Base-by-base conservation (phyloP, 1,140 invertebrate species). In the Hycleus cichorii region DNA sequence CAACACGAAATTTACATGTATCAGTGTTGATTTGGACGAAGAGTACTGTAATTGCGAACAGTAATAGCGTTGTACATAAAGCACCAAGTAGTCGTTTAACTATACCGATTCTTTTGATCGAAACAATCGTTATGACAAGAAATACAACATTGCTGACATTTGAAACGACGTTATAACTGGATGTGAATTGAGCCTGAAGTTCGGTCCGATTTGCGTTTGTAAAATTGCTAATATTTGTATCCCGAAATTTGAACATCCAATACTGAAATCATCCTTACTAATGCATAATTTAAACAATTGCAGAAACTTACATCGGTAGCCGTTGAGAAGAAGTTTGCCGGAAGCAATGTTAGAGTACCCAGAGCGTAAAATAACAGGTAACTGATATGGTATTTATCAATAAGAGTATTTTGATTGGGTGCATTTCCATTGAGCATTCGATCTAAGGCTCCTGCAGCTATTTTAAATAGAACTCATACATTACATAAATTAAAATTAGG, bases 221-320 rank as follows among this genome's bases (percentile, higher is more conserved):
- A 5, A 27, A 25, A 38, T 45, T 45, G n/a, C 42, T 32, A 9
- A 3, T 32, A 9, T 32, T 32, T 32, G 43, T 43, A 43, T 53
- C 43, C 3, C 51, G 40, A 26, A 53, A 53, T 46, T 53, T 53
- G 27, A 32, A 53, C 51, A 53, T 53, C 51, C 51, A 53, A 25
- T 53, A 53, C 51, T 53, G n/a, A 4, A 43, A 43, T 32, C 0
- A 32, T 32, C 7, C 32, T 5, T 32, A 32, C 1, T 18, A 18
- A 18, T 18, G 1, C 18, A 18, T 18, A 18, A 18, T 18, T 18
- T 18, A 18, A 18, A 18, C 18, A 18, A 18, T 18, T 18, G 18
- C 18, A 18, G 18, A 18, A 18, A 18, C 18, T 18, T 18, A 18
- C 18, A 18, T 18, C 18, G 18, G 18, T 18, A 18, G 18, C 18